Evolutionary conservation across 2,888 invertebrate genomes (phyloP), one percentile per base, ranked within the genome.

Genomic region (Geophilus truncorum): DNA sequence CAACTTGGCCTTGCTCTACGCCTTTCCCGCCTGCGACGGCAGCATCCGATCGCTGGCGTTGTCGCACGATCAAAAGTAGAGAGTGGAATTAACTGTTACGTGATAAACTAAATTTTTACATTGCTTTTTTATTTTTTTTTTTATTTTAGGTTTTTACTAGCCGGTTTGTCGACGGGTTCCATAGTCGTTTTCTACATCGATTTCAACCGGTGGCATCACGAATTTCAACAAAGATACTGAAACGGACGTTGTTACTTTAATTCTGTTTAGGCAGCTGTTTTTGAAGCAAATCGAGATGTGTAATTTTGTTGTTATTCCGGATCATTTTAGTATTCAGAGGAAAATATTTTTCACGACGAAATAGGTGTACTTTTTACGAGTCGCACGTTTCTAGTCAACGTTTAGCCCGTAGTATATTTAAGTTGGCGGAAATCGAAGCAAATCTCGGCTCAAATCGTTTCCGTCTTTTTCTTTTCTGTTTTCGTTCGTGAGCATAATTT

Each of bases 171-270:
- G 81, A 96, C 98, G 84, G 99, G 99, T 80, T 97, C 98, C 80
- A 93, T 99, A 84, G 96, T 99, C 82, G 97, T 99, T 85, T 98
- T 98, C 90, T 98, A 99, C 90, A 97, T 99, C 88, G 98, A 99
- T 89, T 99, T 99, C 90, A 99, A 99, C 89, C 91, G 95, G 86
- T 96, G 96, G 96, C 96, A 96, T 88, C 96, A 96, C 87, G 96
- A 96, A 88, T 96, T 95, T 88, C 96, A 96, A 87, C 96, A 96
- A 88, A 92, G 96, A 85, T 96, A 96, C 90, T 96, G 80, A 84
- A 18, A 18, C 18, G 15, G 9, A 18, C n/a, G 6, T 70, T 28
- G 28, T 70, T 12, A 10, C 28, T 70, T 70, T 28, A 70, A 18
- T 51, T 51, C 1, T 25, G 28, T 70, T 70, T 70, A 28, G 70